Conservation (phyloP, 2,797 vertebrate genomes). For the Lycodopsis pacificus region DNA sequence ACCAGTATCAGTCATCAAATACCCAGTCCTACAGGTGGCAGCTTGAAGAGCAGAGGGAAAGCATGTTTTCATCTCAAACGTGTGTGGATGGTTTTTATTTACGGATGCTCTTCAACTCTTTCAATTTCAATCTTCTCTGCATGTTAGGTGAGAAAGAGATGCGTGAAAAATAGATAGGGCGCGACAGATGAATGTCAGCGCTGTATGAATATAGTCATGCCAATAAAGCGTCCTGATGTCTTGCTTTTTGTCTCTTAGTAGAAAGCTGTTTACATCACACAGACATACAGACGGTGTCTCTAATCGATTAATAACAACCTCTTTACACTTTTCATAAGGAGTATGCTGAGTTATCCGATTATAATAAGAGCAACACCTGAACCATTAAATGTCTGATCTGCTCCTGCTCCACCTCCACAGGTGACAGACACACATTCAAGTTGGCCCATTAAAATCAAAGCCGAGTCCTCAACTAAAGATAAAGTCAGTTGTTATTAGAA, state of each 20-base stretch:
- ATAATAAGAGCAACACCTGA: no score
- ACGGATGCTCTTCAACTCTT: constrained; percentile 31
- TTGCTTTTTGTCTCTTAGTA: not conserved
- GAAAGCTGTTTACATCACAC: not conserved
- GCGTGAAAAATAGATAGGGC: not conserved
- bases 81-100: not conserved
- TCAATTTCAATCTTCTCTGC: not conserved
- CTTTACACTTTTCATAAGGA: no score
- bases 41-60: constrained; percentile 4
- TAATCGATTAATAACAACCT: no score
- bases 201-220: not conserved
- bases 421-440: no score
- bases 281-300: not conserved
- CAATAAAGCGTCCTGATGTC: not conserved
- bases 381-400: no score
- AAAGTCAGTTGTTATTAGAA: no score
- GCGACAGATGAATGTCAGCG: not conserved
- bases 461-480: no score
- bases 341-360: no score
- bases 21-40: constrained; percentile 10
- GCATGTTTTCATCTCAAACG: constrained; percentile 34
- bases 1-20: constrained; percentile 13
- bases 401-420: no score
- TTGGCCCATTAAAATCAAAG: no score
- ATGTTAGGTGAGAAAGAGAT: not conserved